A percentile compares a stretch with the other conserved stretches of the same genome.
phyloP scores from a whole-genome alignment of 2,888 invertebrate species.

The Cheilosia soror region DNA sequence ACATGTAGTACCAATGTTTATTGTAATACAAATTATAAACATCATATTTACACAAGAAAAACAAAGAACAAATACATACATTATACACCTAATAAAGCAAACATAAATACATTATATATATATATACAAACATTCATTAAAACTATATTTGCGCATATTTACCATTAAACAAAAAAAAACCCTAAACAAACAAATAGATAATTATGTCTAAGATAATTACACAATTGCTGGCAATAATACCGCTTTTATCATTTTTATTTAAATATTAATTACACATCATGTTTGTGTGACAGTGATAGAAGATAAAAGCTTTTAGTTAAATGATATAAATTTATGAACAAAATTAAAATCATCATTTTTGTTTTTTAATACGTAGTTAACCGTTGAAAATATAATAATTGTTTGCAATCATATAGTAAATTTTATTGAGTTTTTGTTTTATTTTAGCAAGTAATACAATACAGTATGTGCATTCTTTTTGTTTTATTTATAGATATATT shows the following conservation, averaged over 20 bases:
- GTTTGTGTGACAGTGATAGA: slow-evolving; percentile 12
- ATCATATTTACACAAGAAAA: slow-evolving; percentile 57
- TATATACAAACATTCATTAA: slow-evolving; percentile 26
- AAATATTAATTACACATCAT: slow-evolving; percentile 1
- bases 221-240: not conserved
- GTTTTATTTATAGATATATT: not conserved
- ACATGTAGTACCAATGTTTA: slow-evolving; percentile 66
- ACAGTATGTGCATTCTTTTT: not conserved
- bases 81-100: slow-evolving; percentile 40
- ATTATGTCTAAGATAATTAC: not conserved
- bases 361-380: slow-evolving; percentile 18
- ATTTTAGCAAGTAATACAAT: not conserved
- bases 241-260: not conserved
- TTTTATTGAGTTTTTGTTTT: slow-evolving; percentile 38
- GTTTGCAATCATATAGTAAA: slow-evolving; percentile 35
- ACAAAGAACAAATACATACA: slow-evolving; percentile 25
- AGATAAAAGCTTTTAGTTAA: slow-evolving; percentile 34
- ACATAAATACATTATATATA: slow-evolving; percentile 20
- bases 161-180: slow-evolving; percentile 38
- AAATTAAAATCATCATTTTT: slow-evolving; percentile 12
- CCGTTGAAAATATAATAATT: slow-evolving; percentile 25
- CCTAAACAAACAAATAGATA: slow-evolving; percentile 8
- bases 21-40: slow-evolving; percentile 59
- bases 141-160: slow-evolving; percentile 55
- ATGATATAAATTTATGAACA: not conserved